Conservation (phyloP, 2,113 vertebrate genomes). For the Cepphus grylle region DNA sequence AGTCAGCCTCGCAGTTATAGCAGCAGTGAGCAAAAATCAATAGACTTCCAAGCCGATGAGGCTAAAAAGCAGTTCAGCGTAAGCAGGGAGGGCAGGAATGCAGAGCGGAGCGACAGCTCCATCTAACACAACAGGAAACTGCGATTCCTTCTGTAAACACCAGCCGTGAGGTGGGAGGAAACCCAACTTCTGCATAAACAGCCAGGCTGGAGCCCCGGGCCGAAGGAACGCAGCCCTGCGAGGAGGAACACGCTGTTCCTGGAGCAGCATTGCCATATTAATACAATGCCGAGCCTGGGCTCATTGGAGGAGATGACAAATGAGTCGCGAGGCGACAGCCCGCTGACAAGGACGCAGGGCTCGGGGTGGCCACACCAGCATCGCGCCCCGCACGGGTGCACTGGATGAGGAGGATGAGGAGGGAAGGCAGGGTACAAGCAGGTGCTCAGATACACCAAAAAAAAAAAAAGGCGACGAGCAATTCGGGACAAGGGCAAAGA, state of each 20-base stretch:
- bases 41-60: background rate
- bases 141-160: slow-evolving; percentile 46
- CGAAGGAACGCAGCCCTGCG: background rate
- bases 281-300: background rate
- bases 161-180: slow-evolving; percentile 31
- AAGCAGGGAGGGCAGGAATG: background rate
- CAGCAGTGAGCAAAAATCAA: background rate
- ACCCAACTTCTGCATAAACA: slow-evolving; percentile 31
- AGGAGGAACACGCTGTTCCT: background rate
- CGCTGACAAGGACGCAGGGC: background rate
- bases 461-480: background rate
- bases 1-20: background rate
- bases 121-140: slow-evolving; percentile 53
- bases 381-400: fast-evolving
- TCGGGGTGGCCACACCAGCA: background rate
- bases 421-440: background rate
- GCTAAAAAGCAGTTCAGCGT: background rate
- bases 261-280: background rate
- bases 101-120: background rate
- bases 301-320: background rate
- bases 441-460: background rate
- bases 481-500: background rate
- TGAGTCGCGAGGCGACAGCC: background rate
- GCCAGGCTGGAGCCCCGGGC: background rate
- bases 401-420: background rate